phyloP scores from a whole-genome alignment of 2,888 invertebrate genomes.

The Himalopsyche anomala region DNA sequence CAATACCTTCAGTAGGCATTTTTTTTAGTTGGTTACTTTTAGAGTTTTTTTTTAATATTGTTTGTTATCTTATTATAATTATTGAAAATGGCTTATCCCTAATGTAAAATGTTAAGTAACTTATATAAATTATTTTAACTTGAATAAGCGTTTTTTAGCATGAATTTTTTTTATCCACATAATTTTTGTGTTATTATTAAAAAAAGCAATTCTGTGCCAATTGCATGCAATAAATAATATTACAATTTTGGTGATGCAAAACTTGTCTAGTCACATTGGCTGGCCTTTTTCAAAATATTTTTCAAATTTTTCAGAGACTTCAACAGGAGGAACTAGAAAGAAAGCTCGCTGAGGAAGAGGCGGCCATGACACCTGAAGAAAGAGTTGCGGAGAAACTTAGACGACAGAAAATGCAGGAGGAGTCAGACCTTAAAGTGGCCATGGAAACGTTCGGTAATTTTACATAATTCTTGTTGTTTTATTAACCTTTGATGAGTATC shows the following conservation, averaged over 20 bases:
- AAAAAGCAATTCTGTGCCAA: neutral
- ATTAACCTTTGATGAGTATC: too few relatives aligned
- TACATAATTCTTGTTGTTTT: neutral
- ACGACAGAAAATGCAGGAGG: constrained; percentile 89
- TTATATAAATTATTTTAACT: too few relatives aligned
- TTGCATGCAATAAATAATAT: neutral
- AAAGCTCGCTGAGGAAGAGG: constrained; percentile 77
- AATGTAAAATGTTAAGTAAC: too few relatives aligned
- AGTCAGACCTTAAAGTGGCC: constrained; percentile 90
- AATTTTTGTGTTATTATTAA: neutral
- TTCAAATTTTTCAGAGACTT: constrained; percentile 77
- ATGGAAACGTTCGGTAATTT: constrained; percentile 88
- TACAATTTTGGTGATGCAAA: neutral
- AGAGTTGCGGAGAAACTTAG: constrained; percentile 85
- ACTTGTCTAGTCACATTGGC: neutral
- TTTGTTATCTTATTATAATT: too few relatives aligned
- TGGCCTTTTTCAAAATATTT: constrained; percentile 14
- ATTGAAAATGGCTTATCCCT: too few relatives aligned
- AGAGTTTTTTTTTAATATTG: too few relatives aligned
- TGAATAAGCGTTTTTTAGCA: too few relatives aligned
- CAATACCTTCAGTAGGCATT: too few relatives aligned
- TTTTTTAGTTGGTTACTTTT: too few relatives aligned
- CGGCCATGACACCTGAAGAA: constrained; percentile 87
- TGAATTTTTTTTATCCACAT: too few relatives aligned
- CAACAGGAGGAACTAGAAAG: constrained; percentile 82